These are phyloP conservation scores for Phocides pigmalion DNA, from an alignment of 1,140 invertebrate species.

Conservation along the genomic window DNA sequence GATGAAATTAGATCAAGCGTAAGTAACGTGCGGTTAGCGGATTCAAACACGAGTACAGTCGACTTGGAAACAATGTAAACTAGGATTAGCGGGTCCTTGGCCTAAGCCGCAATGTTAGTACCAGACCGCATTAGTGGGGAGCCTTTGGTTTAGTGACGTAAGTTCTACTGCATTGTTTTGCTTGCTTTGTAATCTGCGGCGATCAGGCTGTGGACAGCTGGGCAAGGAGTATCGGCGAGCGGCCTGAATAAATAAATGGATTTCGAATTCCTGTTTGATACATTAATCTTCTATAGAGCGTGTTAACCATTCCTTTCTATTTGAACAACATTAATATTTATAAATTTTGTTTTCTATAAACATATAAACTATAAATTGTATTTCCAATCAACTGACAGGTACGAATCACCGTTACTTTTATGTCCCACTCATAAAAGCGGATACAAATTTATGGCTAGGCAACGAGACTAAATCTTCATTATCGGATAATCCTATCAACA, in stretches of 20 bases:
- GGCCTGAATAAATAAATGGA: background rate
- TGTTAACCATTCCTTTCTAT: background rate
- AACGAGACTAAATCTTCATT: background rate
- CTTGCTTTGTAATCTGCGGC: background rate
- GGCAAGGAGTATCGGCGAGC: background rate
- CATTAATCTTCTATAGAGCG: background rate
- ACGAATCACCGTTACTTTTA: background rate
- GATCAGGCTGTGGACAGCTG: background rate
- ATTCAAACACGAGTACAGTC: background rate
- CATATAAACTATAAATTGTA: too few relatives aligned
- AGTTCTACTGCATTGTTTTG: constrained; percentile 44
- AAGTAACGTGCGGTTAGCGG: constrained; percentile 1
- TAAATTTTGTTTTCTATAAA: too few relatives aligned
- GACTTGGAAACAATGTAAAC: constrained; percentile 42
- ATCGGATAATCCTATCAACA: constrained; percentile 4
- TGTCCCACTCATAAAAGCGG: background rate
- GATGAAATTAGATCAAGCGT: background rate
- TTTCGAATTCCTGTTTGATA: background rate
- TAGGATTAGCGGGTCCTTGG: constrained; percentile 40
- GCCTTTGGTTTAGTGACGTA: constrained; percentile 42
- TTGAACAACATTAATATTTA: too few relatives aligned
- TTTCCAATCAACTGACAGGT: background rate
- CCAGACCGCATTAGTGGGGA: constrained; percentile 47
- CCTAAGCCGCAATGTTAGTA: constrained; percentile 45
- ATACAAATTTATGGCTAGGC: background rate